Percentiles rank a stretch among this genome's conserved stretches.
Conservation (phyloP, 30 jellyfish, hydroid and myxozoan species). For the Sanderia malayensis region DNA sequence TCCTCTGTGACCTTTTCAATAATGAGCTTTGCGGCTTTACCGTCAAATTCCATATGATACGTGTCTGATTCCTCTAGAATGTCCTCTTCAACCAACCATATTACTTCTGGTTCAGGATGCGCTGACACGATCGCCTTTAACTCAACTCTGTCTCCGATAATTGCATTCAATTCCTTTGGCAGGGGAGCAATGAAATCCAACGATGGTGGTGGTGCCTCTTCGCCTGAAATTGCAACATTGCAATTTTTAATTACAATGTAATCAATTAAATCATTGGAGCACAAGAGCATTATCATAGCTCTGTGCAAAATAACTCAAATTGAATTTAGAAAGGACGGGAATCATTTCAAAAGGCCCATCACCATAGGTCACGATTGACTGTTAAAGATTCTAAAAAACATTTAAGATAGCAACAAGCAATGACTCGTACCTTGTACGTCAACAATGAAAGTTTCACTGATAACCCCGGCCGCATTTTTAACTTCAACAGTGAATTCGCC, state of each 20-base stretch:
- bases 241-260: no score
- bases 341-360: no score
- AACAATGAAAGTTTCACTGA: conserved; percentile 33
- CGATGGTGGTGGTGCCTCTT: conserved; percentile 11
- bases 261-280: no score
- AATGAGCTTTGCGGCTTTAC: conserved; percentile 37
- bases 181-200: conserved; percentile 50
- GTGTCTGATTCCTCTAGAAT: conserved; percentile 38
- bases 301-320: no score
- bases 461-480: conserved; percentile 59
- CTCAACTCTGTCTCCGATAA: conserved; percentile 54
- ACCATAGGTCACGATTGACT: no score
- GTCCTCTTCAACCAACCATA: conserved; percentile 74
- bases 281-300: no score
- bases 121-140: conserved; percentile 63
- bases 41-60: conserved; percentile 23
- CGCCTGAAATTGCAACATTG: conserved; percentile 3
- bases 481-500: conserved; percentile 83
- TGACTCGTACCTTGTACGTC: conserved; percentile 40
- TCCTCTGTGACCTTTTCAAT: conserved; percentile 39
- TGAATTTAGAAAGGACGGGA: no score
- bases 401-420: no score
- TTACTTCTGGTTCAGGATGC: conserved; percentile 71
- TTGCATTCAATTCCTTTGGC: conserved; percentile 50
- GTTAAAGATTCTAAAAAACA: no score